phyloP scores from a whole-genome alignment of 2,113 vertebrate species.

The Etheostoma cragini region DNA sequence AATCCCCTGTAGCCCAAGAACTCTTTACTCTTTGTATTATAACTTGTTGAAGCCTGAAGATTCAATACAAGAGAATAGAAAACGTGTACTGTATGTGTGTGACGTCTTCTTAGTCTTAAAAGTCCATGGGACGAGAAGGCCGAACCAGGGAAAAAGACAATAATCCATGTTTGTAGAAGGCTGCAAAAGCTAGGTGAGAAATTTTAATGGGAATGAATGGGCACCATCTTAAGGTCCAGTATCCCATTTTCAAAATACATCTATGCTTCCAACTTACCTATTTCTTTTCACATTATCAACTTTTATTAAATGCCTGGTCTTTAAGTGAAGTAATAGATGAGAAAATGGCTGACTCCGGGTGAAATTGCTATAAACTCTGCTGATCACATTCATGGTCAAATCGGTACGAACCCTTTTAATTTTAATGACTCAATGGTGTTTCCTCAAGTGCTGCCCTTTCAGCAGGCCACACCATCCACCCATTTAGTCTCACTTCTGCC shows the following conservation, averaged over 20 bases:
- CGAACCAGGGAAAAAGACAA: too few species aligned
- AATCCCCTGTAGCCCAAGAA: too few species aligned
- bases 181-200: too few species aligned
- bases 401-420: background rate
- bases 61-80: too few species aligned
- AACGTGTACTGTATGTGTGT: too few species aligned
- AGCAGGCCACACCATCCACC: background rate
- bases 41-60: too few species aligned
- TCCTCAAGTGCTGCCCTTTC: background rate
- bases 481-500: background rate
- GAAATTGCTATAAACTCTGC: background rate
- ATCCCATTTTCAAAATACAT: background rate
- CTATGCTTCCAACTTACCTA: background rate
- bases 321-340: background rate
- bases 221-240: too few species aligned
- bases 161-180: too few species aligned
- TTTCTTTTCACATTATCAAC: background rate
- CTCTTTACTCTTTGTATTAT: too few species aligned
- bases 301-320: background rate
- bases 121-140: too few species aligned
- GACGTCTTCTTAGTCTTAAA: too few species aligned
- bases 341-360: background rate
- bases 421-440: background rate
- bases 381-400: background rate
- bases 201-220: too few species aligned